Evolutionary conservation across 2,113 vertebrate genomes (phyloP), one percentile per base, ranked within the genome.

Genomic region (Aythya baeri): DNA sequence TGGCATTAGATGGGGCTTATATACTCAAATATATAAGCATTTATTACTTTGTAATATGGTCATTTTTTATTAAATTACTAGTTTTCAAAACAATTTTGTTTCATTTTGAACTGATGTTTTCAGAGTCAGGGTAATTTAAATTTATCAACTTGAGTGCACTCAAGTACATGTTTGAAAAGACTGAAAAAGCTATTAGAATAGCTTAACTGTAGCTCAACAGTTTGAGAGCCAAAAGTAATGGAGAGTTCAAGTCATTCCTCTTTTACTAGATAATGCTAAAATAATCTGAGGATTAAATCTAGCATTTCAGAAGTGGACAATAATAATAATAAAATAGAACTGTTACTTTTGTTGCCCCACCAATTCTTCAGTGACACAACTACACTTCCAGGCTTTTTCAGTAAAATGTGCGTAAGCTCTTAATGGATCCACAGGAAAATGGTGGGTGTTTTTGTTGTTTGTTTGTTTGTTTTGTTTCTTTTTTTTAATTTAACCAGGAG

Each of bases 81-180:
- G 91, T 94, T 96, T 97, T 96, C 94, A 94, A 95, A 97, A 97
- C 91, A 96, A 86, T 95, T 95, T 96, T 93, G 62, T 91, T 97
- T 96, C 88, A 83, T 68, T 74, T 95, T 97, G 86, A 96, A 93
- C 88, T 97, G 93, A 96, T 88, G 92, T 96, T 97, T 96, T 96
- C 78, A 87, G 86, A 92, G 94, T 93, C 78, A 91, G 95, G 85
- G 80, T 80, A 94, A 97, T 96, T 97, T 95, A 96, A 95, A 96
- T 97, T 96, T 96, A 85, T 83, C 72, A 95, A 95, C 90, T 93
- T 95, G 94, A 91, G 95, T 96, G 91, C 74, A 92, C 75, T 95
- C 96, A 92, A 97, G 94, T 87, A 71, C 63, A 94, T 7, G 1
- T 96, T 88, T 89, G 78, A 83, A 96, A 95, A 96, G 89, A 96